These are phyloP conservation scores for Lucifuga dentata DNA, from an alignment of 2,113 vertebrate genomes.

Conservation along the genomic window DNA sequence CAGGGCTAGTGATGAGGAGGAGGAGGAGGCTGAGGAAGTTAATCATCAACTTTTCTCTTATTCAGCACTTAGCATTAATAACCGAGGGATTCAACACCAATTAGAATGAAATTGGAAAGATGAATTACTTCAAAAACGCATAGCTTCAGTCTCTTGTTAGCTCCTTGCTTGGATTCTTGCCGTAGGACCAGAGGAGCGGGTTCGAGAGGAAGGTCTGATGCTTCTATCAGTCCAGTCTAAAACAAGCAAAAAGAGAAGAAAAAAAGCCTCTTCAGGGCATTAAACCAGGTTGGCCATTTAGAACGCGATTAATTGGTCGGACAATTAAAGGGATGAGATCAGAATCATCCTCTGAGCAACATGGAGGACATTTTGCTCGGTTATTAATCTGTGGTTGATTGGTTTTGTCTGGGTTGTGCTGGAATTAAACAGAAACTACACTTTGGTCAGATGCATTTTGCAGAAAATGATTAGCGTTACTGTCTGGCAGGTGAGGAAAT, in stretches of 20 bases:
- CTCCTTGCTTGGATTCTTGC: background rate
- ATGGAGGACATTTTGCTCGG: slow-evolving; percentile 4
- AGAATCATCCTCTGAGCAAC: slow-evolving; percentile 45
- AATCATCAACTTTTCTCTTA: no score
- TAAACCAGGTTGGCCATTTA: slow-evolving; percentile 28
- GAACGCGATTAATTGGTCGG: slow-evolving; percentile 26
- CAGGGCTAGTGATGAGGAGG: slow-evolving; percentile 9
- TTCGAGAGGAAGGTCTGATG: background rate
- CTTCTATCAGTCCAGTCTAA: background rate
- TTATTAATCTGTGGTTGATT: slow-evolving; percentile 1
- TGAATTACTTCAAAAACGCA: no score
- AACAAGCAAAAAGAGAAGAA: background rate
- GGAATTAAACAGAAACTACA: no score
- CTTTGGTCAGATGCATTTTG: no score
- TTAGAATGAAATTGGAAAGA: no score
- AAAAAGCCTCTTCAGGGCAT: background rate
- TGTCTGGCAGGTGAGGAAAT: no score
- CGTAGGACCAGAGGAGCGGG: background rate
- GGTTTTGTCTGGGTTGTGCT: no score
- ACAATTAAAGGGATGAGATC: slow-evolving; percentile 48
- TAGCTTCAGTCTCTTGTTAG: no score
- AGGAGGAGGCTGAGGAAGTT: slow-evolving; percentile 23
- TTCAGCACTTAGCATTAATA: no score
- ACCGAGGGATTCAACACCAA: no score
- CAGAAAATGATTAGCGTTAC: no score